phyloP scores from a whole-genome alignment of 2,113 vertebrate genomes.

The Megaptera novaeangliae region DNA sequence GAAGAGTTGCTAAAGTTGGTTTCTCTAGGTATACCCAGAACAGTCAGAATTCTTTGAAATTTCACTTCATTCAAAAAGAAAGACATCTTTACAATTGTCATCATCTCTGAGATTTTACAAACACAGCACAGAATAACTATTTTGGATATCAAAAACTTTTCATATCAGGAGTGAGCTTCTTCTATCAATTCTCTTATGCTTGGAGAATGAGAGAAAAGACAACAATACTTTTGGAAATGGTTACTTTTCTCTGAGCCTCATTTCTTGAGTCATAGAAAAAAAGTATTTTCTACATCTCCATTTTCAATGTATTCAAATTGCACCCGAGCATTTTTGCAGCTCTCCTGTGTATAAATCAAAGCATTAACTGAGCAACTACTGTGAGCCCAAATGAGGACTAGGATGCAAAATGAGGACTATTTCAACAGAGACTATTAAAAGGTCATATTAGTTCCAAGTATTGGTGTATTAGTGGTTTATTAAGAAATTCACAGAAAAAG shows the following conservation, averaged over 20 bases:
- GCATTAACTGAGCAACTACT: neutral
- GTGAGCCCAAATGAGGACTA: neutral
- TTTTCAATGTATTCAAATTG: neutral
- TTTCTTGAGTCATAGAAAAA: neutral
- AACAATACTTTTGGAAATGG: neutral
- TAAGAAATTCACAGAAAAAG: conserved; percentile 10
- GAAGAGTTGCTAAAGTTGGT: neutral
- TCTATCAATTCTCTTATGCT: neutral
- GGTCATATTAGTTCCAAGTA: neutral
- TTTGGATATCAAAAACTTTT: neutral
- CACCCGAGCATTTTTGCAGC: neutral
- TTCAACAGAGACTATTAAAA: neutral
- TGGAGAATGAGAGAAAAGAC: neutral
- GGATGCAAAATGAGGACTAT: neutral
- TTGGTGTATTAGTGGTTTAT: neutral
- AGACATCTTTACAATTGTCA: neutral
- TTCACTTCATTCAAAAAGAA: neutral
- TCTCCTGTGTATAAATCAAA: neutral
- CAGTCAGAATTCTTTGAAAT: neutral
- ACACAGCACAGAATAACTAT: neutral
- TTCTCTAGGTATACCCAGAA: neutral
- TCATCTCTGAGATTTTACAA: neutral
- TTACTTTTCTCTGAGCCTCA: neutral
- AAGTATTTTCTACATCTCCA: neutral
- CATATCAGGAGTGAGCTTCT: neutral